These are phyloP conservation scores for Bursaphelenchus okinawaensis DNA, from an alignment of 2,888 invertebrate species.

Conservation along the genomic window DNA sequence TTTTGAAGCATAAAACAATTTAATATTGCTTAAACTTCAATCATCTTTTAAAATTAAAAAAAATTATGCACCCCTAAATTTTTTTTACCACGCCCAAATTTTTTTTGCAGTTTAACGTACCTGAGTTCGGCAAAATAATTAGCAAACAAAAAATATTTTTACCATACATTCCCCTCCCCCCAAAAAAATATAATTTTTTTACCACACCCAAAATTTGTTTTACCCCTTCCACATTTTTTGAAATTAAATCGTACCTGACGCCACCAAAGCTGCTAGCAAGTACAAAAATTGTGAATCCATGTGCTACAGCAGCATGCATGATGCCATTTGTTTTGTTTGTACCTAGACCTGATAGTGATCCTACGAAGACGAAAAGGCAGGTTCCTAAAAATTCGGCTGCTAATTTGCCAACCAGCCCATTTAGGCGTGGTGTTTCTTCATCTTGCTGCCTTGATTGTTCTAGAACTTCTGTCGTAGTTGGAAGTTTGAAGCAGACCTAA, in stretches of 20 bases:
- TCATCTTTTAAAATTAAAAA: too few relatives aligned
- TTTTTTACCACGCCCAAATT: neutral
- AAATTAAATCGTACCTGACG: constrained; percentile 23
- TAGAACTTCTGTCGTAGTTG: neutral
- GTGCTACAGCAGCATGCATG: constrained; percentile 45
- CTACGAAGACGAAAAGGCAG: constrained; percentile 47
- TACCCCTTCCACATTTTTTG: neutral
- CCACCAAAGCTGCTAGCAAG: constrained; percentile 43
- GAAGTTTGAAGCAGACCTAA: neutral
- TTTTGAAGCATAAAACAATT: too few relatives aligned
- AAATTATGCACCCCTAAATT: neutral
- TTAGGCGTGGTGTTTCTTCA: neutral
- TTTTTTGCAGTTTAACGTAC: too few relatives aligned
- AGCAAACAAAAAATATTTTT: neutral
- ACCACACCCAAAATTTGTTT: neutral
- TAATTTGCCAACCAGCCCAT: constrained; percentile 26
- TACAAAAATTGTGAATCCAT: constrained; percentile 48
- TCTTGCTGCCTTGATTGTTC: too few relatives aligned
- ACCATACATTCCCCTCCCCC: too few relatives aligned
- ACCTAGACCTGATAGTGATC: constrained; percentile 28
- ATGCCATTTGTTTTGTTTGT: constrained; percentile 26
- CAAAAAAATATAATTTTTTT: too few relatives aligned
- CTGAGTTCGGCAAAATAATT: too few relatives aligned
- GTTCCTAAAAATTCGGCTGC: constrained; percentile 51
- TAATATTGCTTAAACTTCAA: too few relatives aligned